Conservation (phyloP, 2,888 invertebrate genomes). For the Eupithecia subfuscata region DNA sequence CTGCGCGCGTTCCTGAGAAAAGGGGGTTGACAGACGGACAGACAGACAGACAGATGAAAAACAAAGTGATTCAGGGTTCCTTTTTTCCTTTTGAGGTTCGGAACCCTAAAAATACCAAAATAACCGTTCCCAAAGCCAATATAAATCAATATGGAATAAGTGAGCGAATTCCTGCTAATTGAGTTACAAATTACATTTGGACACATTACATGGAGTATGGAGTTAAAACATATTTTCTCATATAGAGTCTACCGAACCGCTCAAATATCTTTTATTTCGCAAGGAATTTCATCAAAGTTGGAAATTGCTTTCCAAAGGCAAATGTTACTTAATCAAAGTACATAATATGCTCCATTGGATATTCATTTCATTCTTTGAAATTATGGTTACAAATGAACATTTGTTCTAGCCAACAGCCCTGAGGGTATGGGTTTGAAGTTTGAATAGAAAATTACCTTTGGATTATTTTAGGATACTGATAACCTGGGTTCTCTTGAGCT, state of each 20-base stretch:
- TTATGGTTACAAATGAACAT: slow-evolving; percentile 37
- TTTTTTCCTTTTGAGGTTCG: too few relatives aligned
- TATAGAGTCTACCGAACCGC: neutral
- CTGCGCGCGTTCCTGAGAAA: too few relatives aligned
- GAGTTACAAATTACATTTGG: neutral
- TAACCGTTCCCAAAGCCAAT: too few relatives aligned
- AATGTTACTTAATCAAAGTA: slow-evolving; percentile 24
- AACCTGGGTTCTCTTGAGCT: slow-evolving; percentile 14
- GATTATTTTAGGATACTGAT: slow-evolving; percentile 38
- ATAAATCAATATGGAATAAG: neutral
- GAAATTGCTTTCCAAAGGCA: slow-evolving; percentile 14
- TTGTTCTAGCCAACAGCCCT: slow-evolving; percentile 38
- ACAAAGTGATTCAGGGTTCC: too few relatives aligned
- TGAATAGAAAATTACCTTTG: slow-evolving; percentile 38
- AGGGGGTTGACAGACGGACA: too few relatives aligned
- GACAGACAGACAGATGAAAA: too few relatives aligned
- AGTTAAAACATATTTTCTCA: neutral
- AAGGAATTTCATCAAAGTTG: slow-evolving; percentile 11
- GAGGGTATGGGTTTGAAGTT: slow-evolving; percentile 36
- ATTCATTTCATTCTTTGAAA: slow-evolving; percentile 27
- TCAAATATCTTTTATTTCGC: neutral
- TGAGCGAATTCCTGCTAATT: neutral
- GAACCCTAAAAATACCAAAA: neutral
- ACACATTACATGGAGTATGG: neutral
- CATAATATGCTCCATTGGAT: slow-evolving; percentile 21